These are phyloP conservation scores for Ochlodes sylvanus DNA, from an alignment of 2,888 invertebrate genomes.

Conservation along the genomic window DNA sequence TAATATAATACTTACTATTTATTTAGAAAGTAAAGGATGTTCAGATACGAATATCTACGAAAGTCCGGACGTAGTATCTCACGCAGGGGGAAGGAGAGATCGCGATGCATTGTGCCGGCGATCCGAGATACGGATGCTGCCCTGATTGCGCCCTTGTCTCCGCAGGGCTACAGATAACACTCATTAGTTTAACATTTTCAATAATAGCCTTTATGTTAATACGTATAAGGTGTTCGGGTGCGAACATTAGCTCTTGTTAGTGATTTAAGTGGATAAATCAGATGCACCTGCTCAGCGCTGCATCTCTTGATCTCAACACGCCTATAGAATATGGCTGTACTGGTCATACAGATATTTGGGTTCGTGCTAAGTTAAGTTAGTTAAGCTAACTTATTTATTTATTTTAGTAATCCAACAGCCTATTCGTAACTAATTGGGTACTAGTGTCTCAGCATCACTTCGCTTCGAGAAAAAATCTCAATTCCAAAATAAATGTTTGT, in stretches of 20 bases:
- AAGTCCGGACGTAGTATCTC: constrained; percentile 48
- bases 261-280: constrained; percentile 50
- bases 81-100: constrained; percentile 46
- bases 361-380: not conserved
- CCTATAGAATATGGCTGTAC: constrained; percentile 44
- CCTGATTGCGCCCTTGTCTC: constrained; percentile 45
- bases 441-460: too few species aligned
- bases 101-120: constrained; percentile 41
- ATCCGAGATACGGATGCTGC: constrained; percentile 46
- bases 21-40: constrained; percentile 6
- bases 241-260: constrained; percentile 47
- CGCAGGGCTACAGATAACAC: constrained; percentile 40
- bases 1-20: not conserved
- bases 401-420: too few species aligned
- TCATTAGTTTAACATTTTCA: constrained; percentile 8
- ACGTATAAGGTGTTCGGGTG: constrained; percentile 49
- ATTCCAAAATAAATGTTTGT: too few species aligned
- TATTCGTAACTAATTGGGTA: too few species aligned
- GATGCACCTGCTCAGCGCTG: constrained; percentile 47
- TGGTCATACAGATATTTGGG: constrained; percentile 39
- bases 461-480: too few species aligned
- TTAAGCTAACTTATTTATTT: too few species aligned
- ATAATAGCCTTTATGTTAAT: constrained; percentile 26
- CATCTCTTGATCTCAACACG: constrained; percentile 50
- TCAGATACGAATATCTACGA: constrained; percentile 36